Evolutionary conservation across 2,113 vertebrate species (phyloP).

Genomic region (Raja brachyura): DNA sequence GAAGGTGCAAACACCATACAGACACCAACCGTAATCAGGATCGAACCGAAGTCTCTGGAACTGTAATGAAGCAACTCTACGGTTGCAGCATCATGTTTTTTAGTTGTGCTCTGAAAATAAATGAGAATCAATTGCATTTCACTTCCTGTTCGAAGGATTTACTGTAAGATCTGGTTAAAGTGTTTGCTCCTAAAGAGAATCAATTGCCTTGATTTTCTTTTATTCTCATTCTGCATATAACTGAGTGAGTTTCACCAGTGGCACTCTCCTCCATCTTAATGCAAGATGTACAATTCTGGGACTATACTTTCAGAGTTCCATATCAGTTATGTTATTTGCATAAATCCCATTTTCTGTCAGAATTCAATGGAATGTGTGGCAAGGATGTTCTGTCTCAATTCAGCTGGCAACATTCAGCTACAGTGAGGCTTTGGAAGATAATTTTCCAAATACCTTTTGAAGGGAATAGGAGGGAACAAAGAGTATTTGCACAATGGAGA

Average conservation of each 20-base stretch:
- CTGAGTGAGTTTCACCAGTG: constrained; percentile 42
- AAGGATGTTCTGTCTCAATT: not conserved
- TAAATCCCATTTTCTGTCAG: not conserved
- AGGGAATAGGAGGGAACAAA: not conserved
- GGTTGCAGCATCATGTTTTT: no score
- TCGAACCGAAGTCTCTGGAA: no score
- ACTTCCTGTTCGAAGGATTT: not conserved
- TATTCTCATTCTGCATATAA: constrained; percentile 22
- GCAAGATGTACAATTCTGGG: not conserved
- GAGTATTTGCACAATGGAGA: not conserved
- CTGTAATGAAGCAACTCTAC: no score
- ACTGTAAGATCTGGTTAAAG: not conserved
- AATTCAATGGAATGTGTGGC: not conserved
- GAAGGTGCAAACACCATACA: no score
- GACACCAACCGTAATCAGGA: no score
- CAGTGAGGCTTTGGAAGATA: not conserved
- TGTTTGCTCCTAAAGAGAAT: not conserved
- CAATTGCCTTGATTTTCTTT: constrained; percentile 32
- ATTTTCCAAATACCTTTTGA: not conserved
- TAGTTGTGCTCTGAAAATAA: not conserved
- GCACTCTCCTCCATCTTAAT: not conserved
- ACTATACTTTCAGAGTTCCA: not conserved
- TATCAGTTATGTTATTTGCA: not conserved
- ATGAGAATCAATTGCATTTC: not conserved
- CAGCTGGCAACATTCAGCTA: not conserved